Percentiles rank a stretch among this genome's conserved stretches.
These are phyloP conservation scores for Cavia aperea DNA, from an alignment of 2,113 vertebrate species.

Conservation along the genomic window DNA sequence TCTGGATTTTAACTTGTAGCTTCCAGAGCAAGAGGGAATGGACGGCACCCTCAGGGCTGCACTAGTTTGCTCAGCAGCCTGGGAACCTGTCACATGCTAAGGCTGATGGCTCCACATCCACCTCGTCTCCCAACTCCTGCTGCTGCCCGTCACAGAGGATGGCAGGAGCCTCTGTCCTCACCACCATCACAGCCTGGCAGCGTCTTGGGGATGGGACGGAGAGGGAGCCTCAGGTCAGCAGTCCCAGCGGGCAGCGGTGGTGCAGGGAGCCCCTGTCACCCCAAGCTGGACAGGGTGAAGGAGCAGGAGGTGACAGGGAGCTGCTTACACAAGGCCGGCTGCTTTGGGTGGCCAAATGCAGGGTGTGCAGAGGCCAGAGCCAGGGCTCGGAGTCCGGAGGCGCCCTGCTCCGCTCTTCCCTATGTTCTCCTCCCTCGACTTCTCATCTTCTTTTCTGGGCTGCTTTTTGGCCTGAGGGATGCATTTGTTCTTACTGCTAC, in stretches of 20 bases:
- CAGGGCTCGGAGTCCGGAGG: not conserved
- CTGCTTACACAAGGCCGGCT: not conserved
- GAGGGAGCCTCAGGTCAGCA: not conserved
- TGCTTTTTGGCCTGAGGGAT: not conserved
- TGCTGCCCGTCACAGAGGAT: too few relatives aligned
- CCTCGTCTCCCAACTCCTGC: too few relatives aligned
- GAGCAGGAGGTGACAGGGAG: not conserved
- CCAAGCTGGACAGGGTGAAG: not conserved
- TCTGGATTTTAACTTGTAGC: not conserved
- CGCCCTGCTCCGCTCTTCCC: not conserved
- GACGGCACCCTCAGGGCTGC: not conserved
- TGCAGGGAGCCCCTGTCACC: not conserved
- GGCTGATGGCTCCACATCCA: too few relatives aligned
- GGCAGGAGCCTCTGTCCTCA: not conserved
- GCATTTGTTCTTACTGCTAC: not conserved
- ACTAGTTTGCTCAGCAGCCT: not conserved
- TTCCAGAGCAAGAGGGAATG: not conserved
- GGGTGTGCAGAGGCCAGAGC: not conserved
- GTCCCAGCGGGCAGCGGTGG: too few relatives aligned
- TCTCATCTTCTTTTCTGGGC: not conserved
- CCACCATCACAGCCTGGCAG: not conserved
- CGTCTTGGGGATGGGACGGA: not conserved
- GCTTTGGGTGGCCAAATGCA: not conserved
- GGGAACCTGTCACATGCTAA: too few relatives aligned
- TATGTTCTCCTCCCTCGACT: not conserved